Conservation (phyloP, 2,888 invertebrate genomes). For the Calliopum simillimum region DNA sequence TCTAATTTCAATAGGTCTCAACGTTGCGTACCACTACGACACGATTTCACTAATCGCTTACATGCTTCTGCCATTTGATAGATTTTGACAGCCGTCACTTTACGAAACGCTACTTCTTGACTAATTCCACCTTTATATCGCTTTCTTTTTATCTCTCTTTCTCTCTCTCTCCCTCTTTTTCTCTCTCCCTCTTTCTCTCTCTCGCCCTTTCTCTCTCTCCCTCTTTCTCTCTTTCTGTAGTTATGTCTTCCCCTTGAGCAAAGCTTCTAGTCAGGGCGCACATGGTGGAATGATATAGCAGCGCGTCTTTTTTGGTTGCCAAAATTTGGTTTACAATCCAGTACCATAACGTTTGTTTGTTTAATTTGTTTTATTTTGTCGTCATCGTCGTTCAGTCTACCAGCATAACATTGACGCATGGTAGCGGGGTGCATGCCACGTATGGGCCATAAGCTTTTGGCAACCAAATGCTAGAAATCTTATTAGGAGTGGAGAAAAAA, state of each 20-base stretch:
- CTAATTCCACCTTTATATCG: background rate
- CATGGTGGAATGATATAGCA: background rate
- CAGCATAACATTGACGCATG: too few species aligned
- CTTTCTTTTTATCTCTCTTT: too few species aligned
- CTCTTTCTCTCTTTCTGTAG: background rate
- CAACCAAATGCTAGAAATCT: conserved; percentile 7
- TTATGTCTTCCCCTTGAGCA: too few species aligned
- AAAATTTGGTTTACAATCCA: conserved; percentile 1
- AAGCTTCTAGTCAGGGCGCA: background rate
- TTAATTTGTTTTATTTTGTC: conserved; percentile 9
- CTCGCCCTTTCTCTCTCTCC: background rate
- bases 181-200: too few species aligned
- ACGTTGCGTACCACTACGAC: too few species aligned
- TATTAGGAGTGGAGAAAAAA: background rate
- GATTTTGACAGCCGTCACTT: too few species aligned
- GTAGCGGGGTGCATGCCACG: background rate
- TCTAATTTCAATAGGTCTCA: background rate
- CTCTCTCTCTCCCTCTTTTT: too few species aligned
- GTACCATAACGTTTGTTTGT: background rate
- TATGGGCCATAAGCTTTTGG: background rate
- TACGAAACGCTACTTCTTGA: too few species aligned
- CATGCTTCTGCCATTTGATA: too few species aligned
- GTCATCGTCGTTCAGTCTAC: conserved; percentile 3
- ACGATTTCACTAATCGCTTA: too few species aligned
- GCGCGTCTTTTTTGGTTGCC: conserved; percentile 4